phyloP scores from a whole-genome alignment of 2,113 vertebrate genomes.

The Callospermophilus lateralis region DNA sequence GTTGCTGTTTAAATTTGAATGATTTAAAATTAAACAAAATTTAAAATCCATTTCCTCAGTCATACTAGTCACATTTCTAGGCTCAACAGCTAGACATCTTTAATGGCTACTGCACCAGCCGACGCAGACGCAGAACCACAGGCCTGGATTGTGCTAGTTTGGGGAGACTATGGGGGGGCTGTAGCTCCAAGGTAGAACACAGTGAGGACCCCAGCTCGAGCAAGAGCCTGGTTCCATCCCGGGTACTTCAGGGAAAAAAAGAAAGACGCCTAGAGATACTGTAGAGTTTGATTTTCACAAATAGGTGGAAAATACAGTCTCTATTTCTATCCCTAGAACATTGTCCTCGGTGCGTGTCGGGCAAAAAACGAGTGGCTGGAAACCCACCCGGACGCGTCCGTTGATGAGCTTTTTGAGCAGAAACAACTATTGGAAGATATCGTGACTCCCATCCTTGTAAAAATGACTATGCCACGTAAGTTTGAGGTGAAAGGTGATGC shows the following conservation, averaged over 20 bases:
- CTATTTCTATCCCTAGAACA: slow-evolving; percentile 81
- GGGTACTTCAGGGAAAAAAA: too few relatives aligned
- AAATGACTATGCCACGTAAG: slow-evolving; percentile 85
- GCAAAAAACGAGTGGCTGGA: slow-evolving; percentile 89
- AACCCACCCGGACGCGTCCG: slow-evolving; percentile 80
- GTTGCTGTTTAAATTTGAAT: slow-evolving; percentile 23
- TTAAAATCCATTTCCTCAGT: background rate
- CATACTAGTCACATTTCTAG: background rate
- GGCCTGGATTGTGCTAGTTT: background rate
- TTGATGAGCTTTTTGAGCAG: slow-evolving; percentile 87
- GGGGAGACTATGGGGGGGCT: background rate
- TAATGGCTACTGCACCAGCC: background rate
- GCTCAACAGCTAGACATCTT: background rate
- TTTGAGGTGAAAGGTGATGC: slow-evolving; percentile 30
- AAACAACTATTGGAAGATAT: slow-evolving; percentile 86
- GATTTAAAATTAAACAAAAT: slow-evolving; percentile 34
- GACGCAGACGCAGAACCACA: background rate
- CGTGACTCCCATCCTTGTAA: slow-evolving; percentile 85
- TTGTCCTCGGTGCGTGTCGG: slow-evolving; percentile 81
- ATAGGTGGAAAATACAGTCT: slow-evolving; percentile 3
- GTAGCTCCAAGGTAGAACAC: background rate
- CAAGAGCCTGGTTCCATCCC: background rate
- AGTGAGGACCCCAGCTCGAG: too few relatives aligned
- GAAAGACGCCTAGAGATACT: background rate
- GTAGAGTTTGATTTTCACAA: background rate